A percentile compares a stretch with the other conserved stretches of the same genome.
These are phyloP conservation scores for Eulithis prunata DNA, from an alignment of 2,888 invertebrate genomes.

Conservation along the genomic window DNA sequence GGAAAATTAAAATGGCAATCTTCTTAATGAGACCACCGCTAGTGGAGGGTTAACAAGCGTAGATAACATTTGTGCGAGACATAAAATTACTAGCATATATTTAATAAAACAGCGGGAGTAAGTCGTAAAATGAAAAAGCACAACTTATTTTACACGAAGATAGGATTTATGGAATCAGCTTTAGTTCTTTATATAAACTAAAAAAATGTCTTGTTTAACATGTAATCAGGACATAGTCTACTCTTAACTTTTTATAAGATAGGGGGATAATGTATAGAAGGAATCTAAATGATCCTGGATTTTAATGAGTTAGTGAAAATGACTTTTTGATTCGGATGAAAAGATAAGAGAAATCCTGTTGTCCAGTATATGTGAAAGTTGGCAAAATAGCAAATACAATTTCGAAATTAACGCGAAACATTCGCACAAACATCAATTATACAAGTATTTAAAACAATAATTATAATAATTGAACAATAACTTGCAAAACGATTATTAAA, in stretches of 20 bases:
- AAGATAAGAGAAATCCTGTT: no score
- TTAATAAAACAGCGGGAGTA: slow-evolving; percentile 21
- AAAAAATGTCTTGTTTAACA: no score
- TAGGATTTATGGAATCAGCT: no score
- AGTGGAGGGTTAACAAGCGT: slow-evolving; percentile 54
- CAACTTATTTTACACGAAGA: no score
- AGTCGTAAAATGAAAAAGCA: background rate
- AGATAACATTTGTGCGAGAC: slow-evolving; percentile 38
- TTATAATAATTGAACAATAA: slow-evolving; percentile 6
- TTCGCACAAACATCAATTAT: slow-evolving; percentile 1
- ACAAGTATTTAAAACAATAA: background rate
- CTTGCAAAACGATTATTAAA: slow-evolving; percentile 13
- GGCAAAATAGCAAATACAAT: background rate
- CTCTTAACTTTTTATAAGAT: no score
- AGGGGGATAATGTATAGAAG: no score
- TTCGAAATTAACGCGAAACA: background rate
- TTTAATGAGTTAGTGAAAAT: no score
- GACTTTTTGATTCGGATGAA: background rate
- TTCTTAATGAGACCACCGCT: slow-evolving; percentile 68
- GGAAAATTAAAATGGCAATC: slow-evolving; percentile 79
- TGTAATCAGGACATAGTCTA: no score
- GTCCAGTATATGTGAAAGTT: background rate
- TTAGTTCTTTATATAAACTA: no score
- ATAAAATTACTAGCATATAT: slow-evolving; percentile 23
- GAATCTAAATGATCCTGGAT: no score